phyloP scores from a whole-genome alignment of 92 coral and sea anemone genomes.

The Palythoa grandis region DNA sequence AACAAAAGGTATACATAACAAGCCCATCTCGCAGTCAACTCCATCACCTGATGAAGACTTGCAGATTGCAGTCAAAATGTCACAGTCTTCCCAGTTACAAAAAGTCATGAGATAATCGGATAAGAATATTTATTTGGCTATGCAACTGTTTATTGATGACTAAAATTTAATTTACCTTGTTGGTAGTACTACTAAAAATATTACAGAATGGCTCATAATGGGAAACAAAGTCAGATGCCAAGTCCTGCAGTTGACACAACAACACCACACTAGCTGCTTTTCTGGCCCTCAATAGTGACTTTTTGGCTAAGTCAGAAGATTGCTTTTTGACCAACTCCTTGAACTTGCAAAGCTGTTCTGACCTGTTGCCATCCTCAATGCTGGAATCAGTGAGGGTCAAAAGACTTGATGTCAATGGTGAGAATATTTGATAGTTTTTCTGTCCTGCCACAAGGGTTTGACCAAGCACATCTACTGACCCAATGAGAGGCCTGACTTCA shows the following conservation, averaged over 20 bases:
- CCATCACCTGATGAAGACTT: no score
- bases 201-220: conserved; percentile 23
- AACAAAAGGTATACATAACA: no score
- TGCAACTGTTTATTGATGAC: not conserved
- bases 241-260: not conserved
- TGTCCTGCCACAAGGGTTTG: conserved; percentile 1
- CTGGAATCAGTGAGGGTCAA: conserved; percentile 29
- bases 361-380: not conserved
- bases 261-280: conserved; percentile 26
- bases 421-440: conserved; percentile 19
- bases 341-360: not conserved
- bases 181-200: not conserved
- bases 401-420: conserved; percentile 32
- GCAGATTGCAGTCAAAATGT: not conserved
- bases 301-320: conserved; percentile 6
- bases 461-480: conserved; percentile 37
- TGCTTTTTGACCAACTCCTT: conserved; percentile 18
- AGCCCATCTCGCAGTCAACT: no score
- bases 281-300: conserved; percentile 4
- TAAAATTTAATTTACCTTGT: not conserved
- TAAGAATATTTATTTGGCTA: no score
- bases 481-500: not conserved
- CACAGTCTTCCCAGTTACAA: no score
- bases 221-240: conserved; percentile 32
- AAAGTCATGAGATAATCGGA: no score